These are phyloP conservation scores for Cydia strobilella DNA, from an alignment of 1,140 invertebrate species.

Conservation along the genomic window DNA sequence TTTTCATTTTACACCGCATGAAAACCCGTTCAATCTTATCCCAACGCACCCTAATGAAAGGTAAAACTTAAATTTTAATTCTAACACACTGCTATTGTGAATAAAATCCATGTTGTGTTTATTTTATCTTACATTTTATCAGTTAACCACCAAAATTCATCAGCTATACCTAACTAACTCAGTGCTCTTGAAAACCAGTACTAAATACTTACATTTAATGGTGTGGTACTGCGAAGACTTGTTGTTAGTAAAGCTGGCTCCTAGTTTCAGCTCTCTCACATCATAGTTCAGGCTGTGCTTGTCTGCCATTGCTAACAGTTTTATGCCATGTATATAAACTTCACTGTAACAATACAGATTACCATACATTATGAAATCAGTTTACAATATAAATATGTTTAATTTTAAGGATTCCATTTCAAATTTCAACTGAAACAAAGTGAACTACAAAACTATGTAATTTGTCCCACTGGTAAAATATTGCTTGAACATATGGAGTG, in stretches of 20 bases:
- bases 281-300: conserved; percentile 86
- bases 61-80: no score
- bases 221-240: conserved; percentile 90
- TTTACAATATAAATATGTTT: neutral
- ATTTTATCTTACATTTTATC: neutral
- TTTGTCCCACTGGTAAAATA: neutral
- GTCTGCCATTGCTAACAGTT: conserved; percentile 83
- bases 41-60: no score
- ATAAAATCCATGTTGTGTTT: neutral
- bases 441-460: neutral
- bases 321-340: conserved; percentile 60
- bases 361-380: neutral
- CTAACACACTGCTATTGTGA: neutral
- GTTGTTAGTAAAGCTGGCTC: conserved; percentile 88
- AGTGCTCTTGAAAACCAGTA: neutral
- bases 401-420: neutral
- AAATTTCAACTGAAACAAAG: neutral
- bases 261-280: conserved; percentile 90
- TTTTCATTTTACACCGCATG: no score
- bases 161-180: no score
- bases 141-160: neutral
- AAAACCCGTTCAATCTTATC: no score
- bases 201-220: conserved; percentile 88
- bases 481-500: neutral
- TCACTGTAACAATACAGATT: conserved; percentile 39